Evolutionary conservation across 2,113 vertebrate genomes (phyloP), one percentile per base, ranked within the genome.

Genomic region (Coryphaenoides rupestris): DNA sequence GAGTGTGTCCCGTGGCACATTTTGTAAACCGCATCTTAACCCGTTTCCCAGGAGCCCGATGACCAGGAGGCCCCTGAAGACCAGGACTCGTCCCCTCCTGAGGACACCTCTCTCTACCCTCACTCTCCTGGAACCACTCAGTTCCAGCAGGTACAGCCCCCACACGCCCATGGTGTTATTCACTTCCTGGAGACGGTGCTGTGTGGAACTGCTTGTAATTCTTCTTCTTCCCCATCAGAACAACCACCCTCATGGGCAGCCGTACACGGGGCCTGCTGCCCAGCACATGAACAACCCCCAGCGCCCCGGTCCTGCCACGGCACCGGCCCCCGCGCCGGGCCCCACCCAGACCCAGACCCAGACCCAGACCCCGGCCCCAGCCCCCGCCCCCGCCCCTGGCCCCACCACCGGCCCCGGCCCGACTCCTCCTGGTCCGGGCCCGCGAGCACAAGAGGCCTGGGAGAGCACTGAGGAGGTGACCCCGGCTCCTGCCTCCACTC

Each of bases 221-320:
- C 0, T 22, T 7, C 68, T 21, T 62, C 33, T 59, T 22, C 53
- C 65, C 24, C 19, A 67, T 80, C 88, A 92, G 95, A 98, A 99
- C 92, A 98, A 98, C 92, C 96, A 98, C 75, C 95, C 96, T 77
- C 97, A 98, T 73, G 95, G 96, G 89, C 96, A 98, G 90, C 97
- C 97, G 10, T 98, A 99, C 83, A 98, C 96, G 21, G 97, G 97
- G 78, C 97, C 97, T 2, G 97, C 96, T 83, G 97, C 97, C 83
- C 96, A 98, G 88, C 97, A 99, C 84, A 98, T 98, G 95, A 99
- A 99, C 94, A 99, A 98, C 91, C 97, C 96, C 82, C 96, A 94
- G 88, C 91, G 94, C 87, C 87, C 93, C 24, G 93, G 94, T 84
- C 94, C 94, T 1, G 86, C 81, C 55, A 79, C 86, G 0, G 86